phyloP scores from a whole-genome alignment of 2,797 vertebrate species.

The Tauraco hartlaubi region DNA sequence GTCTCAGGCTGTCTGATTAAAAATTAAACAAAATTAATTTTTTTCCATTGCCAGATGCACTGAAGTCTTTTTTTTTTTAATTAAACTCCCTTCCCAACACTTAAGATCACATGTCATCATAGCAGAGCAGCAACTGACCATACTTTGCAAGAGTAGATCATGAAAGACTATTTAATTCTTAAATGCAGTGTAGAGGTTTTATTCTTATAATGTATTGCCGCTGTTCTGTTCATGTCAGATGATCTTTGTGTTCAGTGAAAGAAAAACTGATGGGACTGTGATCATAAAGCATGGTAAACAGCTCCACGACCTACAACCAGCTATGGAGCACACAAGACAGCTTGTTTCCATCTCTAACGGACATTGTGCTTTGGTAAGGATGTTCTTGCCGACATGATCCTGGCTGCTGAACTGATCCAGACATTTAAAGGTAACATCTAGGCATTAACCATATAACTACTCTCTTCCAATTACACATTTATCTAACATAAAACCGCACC shows the following conservation, averaged over 20 bases:
- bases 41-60: constrained; percentile 33
- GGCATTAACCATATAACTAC: not conserved
- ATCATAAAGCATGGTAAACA: not conserved
- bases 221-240: not conserved
- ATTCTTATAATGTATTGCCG: not conserved
- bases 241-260: not conserved
- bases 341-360: not conserved
- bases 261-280: not conserved
- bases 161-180: not conserved
- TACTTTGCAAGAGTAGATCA: not conserved
- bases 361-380: not conserved
- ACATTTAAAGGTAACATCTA: not conserved
- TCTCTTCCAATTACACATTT: not conserved
- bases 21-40: constrained; percentile 73
- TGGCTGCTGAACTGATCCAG: not conserved
- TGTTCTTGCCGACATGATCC: not conserved
- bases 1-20: constrained; percentile 71
- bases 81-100: constrained; percentile 19
- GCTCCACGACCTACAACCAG: not conserved
- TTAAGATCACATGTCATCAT: not conserved
- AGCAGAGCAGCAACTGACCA: not conserved
- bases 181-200: not conserved
- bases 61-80: not conserved
- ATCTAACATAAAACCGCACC: not conserved
- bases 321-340: not conserved